These are phyloP conservation scores for Halocynthia roretzi DNA, from an alignment of 23 tunicate species.

Conservation along the genomic window DNA sequence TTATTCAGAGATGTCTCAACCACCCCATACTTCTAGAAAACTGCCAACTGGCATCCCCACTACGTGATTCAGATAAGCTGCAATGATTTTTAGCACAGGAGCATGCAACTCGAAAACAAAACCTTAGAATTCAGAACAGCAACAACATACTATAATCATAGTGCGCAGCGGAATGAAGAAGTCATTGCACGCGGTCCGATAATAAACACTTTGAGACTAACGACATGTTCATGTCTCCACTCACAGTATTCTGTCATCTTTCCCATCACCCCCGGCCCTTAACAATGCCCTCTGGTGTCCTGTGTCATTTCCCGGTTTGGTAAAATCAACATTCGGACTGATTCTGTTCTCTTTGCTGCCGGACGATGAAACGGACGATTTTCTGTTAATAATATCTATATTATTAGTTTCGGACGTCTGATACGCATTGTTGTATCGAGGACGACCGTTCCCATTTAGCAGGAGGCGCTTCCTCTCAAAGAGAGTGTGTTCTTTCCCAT, in stretches of 20 bases:
- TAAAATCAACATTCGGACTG: not conserved
- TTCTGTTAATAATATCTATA: not conserved
- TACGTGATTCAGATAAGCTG: too few species aligned
- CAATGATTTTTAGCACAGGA: too few species aligned
- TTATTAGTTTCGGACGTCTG: constrained; percentile 1
- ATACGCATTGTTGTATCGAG: constrained; percentile 3
- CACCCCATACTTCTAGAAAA: too few species aligned
- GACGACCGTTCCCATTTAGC: constrained; percentile 4
- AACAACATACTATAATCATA: too few species aligned
- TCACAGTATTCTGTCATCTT: not conserved
- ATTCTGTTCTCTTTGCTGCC: constrained; percentile 1
- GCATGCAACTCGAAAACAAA: too few species aligned
- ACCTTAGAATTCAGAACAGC: too few species aligned
- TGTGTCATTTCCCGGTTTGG: not conserved
- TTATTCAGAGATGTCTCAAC: too few species aligned
- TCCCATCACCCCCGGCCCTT: not conserved
- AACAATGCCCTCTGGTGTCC: constrained; percentile 22
- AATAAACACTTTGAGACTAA: too few species aligned
- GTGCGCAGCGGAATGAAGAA: too few species aligned
- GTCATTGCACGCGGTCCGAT: too few species aligned
- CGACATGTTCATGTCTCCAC: too few species aligned
- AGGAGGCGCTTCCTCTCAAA: constrained; percentile 24
- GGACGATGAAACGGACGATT: constrained; percentile 2
- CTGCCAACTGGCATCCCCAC: too few species aligned
- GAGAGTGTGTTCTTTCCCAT: constrained; percentile 17